Evolutionary conservation across 2,888 invertebrate species (phyloP).

Genomic region (Notodonta ziczac): DNA sequence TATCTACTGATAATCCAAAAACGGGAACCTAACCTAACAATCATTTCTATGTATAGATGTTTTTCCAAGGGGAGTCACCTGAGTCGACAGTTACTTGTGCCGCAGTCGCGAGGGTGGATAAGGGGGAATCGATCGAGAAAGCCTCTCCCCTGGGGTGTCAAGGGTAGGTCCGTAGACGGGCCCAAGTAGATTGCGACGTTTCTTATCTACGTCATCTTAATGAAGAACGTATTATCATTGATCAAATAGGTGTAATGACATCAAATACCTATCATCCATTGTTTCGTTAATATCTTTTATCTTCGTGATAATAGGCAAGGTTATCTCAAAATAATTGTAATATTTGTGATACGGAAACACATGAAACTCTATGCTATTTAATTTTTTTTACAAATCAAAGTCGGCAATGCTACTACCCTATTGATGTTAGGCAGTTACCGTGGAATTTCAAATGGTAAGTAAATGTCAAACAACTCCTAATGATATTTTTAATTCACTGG

Average conservation of each 20-base stretch:
- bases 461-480: too few relatives aligned
- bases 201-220: conserved; percentile 39
- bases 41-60: background rate
- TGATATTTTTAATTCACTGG: too few relatives aligned
- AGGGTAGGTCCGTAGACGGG: conserved; percentile 49
- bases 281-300: background rate
- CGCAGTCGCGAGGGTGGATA: conserved; percentile 57
- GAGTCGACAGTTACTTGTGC: conserved; percentile 61
- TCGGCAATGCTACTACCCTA: too few relatives aligned
- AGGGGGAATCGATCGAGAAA: conserved; percentile 64
- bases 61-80: conserved; percentile 40
- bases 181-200: conserved; percentile 30
- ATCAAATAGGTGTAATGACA: conserved; percentile 22
- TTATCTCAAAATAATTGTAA: background rate
- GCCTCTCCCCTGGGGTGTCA: conserved; percentile 52
- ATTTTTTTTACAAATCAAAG: too few relatives aligned
- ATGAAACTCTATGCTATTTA: too few relatives aligned
- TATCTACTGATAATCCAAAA: too few relatives aligned
- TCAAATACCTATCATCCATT: background rate
- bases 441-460: background rate
- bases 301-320: background rate
- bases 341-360: background rate
- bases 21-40: too few relatives aligned
- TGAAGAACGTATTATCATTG: conserved; percentile 32
- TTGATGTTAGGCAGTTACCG: too few relatives aligned